These are phyloP conservation scores for Temnothorax curvispinosus DNA, from an alignment of 1,140 invertebrate species.

Conservation along the genomic window DNA sequence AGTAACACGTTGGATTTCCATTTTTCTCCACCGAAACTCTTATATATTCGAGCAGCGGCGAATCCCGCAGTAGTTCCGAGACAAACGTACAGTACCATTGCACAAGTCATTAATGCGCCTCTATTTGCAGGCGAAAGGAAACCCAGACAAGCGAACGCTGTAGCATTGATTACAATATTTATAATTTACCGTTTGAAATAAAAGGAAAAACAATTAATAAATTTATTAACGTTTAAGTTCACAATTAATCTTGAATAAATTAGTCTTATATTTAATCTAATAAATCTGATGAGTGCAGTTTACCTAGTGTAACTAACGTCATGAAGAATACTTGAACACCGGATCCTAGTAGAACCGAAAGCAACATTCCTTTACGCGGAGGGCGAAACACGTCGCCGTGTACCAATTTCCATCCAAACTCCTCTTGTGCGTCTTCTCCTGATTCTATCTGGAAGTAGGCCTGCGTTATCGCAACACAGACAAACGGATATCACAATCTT, in stretches of 20 bases:
- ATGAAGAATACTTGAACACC: conserved; percentile 94
- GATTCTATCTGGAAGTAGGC: conserved; percentile 91
- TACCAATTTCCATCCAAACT: conserved; percentile 99
- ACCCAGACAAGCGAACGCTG: conserved; percentile 98
- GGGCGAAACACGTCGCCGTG: conserved; percentile 98
- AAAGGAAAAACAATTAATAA: background rate
- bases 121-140: conserved; percentile 99
- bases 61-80: conserved; percentile 98
- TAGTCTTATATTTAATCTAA: background rate
- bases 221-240: background rate
- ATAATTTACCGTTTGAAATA: background rate
- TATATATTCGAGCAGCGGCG: conserved; percentile 98
- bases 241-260: conserved; percentile 25
- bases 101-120: conserved; percentile 99
- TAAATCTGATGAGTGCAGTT: conserved; percentile 6
- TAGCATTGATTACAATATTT: conserved; percentile 51
- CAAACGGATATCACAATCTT: conserved; percentile 73
- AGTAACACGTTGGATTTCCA: conserved; percentile 99
- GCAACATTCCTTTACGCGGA: conserved; percentile 98
- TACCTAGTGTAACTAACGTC: conserved; percentile 90
- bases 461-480: conserved; percentile 83
- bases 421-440: conserved; percentile 98
- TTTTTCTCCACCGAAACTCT: conserved; percentile 98
- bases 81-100: conserved; percentile 97
- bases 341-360: conserved; percentile 97